Base-by-base conservation (phyloP, 2,113 vertebrate genomes). In the Pristiophorus japonicus region DNA sequence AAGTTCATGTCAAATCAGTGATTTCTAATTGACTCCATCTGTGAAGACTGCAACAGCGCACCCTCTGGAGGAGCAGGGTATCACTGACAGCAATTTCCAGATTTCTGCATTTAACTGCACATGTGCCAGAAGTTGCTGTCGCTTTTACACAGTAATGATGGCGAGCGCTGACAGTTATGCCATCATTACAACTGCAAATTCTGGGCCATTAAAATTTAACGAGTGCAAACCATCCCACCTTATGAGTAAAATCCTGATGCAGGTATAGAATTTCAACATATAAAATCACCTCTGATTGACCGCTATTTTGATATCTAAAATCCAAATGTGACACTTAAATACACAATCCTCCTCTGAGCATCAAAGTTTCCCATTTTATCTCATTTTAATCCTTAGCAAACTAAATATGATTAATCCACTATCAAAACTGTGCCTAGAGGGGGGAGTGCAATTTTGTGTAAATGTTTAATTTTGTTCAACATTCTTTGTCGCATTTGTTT, bases 281-380 rank as follows among this genome's bases (percentile, higher is more conserved):
- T 7, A 70, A 94, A 94, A 47, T 47, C 93, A 70, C 11, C 38
- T 11, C 11, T 11, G 22, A 30, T 67, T 94, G 65, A 66, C 93
- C 10, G 65, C 24, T 70, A 67, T 67, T 70, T 94, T 30, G 93
- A 42, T 16, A 94, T 51, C 65, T 94, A 47, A 24, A 34, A 67
- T 94, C 11, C 45, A 94, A 93, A 70, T 47, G 93, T 34, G 93
- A 51, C 93, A 94, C 42, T 94, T 94, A 94, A 94, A 94, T 94
- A 94, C 20, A 66, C 62, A 45, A 94, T 73, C 18, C 18, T 63
- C 24, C 22, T 94, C 45, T 51, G 66, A 94, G 65, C 65, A 94
- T 70, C 65, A 94, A 94, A 94, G 92, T 47, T 94, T 66, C n/a
- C 91, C 4, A 65, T 65, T 90, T 67, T 94, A 70, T 94, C 93